Evolutionary conservation across 2,888 invertebrate genomes (phyloP).

Genomic region (Poecilus cupreus): DNA sequence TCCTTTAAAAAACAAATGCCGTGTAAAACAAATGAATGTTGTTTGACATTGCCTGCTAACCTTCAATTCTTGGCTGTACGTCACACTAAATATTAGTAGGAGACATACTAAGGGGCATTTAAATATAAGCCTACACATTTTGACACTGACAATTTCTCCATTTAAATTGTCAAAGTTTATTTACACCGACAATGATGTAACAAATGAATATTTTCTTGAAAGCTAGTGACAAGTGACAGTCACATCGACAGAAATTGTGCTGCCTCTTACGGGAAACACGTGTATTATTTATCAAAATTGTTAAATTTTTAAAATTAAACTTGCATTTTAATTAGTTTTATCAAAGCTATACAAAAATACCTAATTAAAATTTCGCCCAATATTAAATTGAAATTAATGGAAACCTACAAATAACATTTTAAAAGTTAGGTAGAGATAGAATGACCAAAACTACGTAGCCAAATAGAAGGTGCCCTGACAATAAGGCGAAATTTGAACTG

Average conservation of each 20-base stretch:
- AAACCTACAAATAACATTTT: too few relatives aligned
- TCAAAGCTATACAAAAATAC: too few relatives aligned
- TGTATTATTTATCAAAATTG: conserved; percentile 6
- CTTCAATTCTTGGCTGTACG: conserved; percentile 8
- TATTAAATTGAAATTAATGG: too few relatives aligned
- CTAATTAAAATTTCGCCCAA: too few relatives aligned
- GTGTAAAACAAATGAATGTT: neutral
- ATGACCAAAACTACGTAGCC: too few relatives aligned
- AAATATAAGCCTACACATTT: conserved; percentile 32
- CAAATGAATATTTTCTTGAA: neutral
- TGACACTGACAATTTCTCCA: neutral
- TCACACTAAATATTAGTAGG: neutral
- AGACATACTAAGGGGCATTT: conserved; percentile 6
- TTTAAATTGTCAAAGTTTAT: neutral
- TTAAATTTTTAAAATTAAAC: too few relatives aligned
- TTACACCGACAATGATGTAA: conserved; percentile 1
- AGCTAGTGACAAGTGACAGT: neutral
- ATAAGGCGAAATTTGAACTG: too few relatives aligned
- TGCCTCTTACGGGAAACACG: neutral
- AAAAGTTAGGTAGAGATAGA: too few relatives aligned
- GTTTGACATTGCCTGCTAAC: conserved; percentile 33
- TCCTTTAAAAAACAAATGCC: conserved; percentile 44
- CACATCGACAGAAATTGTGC: neutral
- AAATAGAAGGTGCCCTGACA: too few relatives aligned
- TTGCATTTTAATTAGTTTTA: too few relatives aligned